phyloP scores from a whole-genome alignment of 2,797 vertebrate genomes.

The Heterohyrax brucei region DNA sequence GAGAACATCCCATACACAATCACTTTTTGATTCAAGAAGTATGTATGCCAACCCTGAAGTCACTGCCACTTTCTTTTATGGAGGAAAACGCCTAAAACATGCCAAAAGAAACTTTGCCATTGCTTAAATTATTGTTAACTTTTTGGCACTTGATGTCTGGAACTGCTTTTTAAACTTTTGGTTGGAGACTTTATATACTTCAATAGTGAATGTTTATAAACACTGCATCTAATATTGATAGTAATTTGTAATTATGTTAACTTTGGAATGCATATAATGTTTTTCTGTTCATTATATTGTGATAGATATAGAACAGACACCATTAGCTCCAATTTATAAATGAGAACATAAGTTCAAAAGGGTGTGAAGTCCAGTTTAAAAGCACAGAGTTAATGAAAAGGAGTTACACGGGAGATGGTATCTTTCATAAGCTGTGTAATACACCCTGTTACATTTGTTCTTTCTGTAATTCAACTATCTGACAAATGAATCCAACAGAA shows the following conservation, averaged over 20 bases:
- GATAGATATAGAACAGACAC: not conserved
- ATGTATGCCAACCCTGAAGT: conserved; percentile 8
- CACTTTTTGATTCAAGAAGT: not conserved
- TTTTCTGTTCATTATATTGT: not conserved
- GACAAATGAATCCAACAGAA: not conserved
- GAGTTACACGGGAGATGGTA: not conserved
- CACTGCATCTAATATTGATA: not conserved
- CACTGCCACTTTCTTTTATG: conserved; percentile 52
- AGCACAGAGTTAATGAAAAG: not conserved
- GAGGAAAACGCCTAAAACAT: not conserved
- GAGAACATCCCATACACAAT: not conserved
- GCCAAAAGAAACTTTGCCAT: conserved; percentile 24
- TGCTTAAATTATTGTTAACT: conserved; percentile 67
- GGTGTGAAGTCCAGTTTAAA: not conserved
- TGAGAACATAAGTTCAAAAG: conserved; percentile 23
- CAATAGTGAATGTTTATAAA: not conserved
- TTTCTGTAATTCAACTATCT: not conserved
- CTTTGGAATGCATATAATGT: not conserved
- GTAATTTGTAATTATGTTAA: not conserved
- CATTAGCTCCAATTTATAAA: not conserved
- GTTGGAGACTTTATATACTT: not conserved
- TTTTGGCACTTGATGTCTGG: not conserved
- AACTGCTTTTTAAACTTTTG: not conserved
- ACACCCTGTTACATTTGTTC: not conserved
- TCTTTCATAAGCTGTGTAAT: not conserved